These are phyloP conservation scores for Lasioglossum vierecki DNA, from an alignment of 2,888 invertebrate genomes.

Conservation along the genomic window DNA sequence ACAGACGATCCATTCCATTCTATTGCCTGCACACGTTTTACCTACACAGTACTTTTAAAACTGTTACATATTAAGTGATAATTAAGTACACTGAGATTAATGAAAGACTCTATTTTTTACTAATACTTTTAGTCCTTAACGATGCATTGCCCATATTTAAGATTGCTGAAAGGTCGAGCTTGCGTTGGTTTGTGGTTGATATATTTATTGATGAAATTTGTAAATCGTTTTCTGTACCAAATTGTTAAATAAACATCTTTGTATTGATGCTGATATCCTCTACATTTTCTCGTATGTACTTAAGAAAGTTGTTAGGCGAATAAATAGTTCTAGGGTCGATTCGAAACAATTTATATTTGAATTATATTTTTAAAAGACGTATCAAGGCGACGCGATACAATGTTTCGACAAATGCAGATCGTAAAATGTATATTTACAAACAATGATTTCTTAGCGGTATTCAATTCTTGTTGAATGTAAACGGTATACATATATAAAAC, in stretches of 20 bases:
- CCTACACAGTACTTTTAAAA: slow-evolving; percentile 9
- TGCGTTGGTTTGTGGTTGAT: slow-evolving; percentile 21
- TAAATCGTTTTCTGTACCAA: slow-evolving; percentile 27
- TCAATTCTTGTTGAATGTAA: slow-evolving; percentile 25
- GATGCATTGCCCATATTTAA: background rate
- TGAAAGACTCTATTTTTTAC: slow-evolving; percentile 49
- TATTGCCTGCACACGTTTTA: slow-evolving; percentile 21
- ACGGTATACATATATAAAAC: slow-evolving; percentile 45
- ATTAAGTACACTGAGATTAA: slow-evolving; percentile 24
- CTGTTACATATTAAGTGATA: slow-evolving; percentile 28
- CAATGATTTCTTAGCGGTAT: slow-evolving; percentile 32
- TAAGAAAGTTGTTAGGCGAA: background rate
- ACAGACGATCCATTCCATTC: slow-evolving; percentile 38
- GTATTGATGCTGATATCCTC: background rate
- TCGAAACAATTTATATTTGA: slow-evolving; percentile 55
- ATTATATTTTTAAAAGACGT: slow-evolving; percentile 47
- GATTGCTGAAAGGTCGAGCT: slow-evolving; percentile 2
- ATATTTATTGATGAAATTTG: slow-evolving; percentile 28
- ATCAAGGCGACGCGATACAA: slow-evolving; percentile 57
- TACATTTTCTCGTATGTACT: background rate
- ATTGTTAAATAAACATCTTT: slow-evolving; percentile 62
- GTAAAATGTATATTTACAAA: slow-evolving; percentile 62
- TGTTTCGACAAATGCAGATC: slow-evolving; percentile 40
- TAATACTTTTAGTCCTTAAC: slow-evolving; percentile 32
- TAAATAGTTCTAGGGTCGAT: background rate